These are phyloP conservation scores for Akabosia matsudoensis DNA, from an alignment of 1,140 invertebrate genomes.

Conservation along the genomic window DNA sequence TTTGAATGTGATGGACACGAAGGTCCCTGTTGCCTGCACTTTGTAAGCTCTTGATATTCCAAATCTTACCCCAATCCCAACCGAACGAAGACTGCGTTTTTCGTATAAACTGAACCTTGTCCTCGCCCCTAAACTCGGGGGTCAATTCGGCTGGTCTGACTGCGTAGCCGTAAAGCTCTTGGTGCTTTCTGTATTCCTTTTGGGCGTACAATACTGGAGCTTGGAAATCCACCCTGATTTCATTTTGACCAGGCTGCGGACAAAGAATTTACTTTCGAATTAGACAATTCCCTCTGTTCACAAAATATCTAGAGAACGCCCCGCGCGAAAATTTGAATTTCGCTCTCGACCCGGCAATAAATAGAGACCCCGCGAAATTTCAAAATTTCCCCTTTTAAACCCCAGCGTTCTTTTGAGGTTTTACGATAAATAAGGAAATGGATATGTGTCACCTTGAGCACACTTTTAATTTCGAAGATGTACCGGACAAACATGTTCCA, in stretches of 20 bases:
- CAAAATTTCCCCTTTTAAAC: background rate
- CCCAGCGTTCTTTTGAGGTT: too few species aligned
- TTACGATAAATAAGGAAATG: background rate
- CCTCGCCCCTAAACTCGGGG: slow-evolving; percentile 80
- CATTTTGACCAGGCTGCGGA: slow-evolving; percentile 55
- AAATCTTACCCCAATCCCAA: slow-evolving; percentile 88
- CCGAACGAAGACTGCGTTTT: slow-evolving; percentile 86
- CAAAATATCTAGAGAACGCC: too few species aligned
- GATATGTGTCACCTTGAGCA: slow-evolving; percentile 57
- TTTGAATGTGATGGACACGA: too few species aligned
- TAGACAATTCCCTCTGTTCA: too few species aligned
- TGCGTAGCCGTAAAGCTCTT: slow-evolving; percentile 56
- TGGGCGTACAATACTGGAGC: slow-evolving; percentile 71
- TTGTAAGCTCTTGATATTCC: background rate
- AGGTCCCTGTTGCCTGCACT: too few species aligned
- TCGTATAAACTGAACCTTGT: slow-evolving; percentile 87
- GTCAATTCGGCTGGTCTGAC: slow-evolving; percentile 79
- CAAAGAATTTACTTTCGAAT: too few species aligned
- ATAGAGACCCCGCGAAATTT: too few species aligned
- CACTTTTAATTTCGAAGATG: slow-evolving; percentile 66
- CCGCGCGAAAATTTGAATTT: too few species aligned
- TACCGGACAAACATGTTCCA: slow-evolving; percentile 90
- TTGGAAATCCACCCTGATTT: slow-evolving; percentile 65
- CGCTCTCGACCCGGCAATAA: too few species aligned
- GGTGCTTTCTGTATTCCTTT: slow-evolving; percentile 57